phyloP scores from a whole-genome alignment of 2,113 vertebrate genomes.

The Uria aalge region DNA sequence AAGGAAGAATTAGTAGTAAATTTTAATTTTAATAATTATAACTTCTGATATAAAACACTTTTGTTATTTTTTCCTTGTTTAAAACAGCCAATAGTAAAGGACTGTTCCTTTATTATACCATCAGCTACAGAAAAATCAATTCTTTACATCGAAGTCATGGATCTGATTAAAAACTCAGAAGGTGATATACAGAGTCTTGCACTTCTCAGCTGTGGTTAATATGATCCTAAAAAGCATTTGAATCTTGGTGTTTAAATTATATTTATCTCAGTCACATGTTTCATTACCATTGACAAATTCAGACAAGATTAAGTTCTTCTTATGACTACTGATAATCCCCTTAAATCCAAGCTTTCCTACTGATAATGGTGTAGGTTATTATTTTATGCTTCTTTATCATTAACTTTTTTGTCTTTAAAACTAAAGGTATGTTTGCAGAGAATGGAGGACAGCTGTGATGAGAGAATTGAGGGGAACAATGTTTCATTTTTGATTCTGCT shows the following conservation, averaged over 20 bases:
- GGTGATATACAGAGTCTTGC: not conserved
- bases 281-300: not conserved
- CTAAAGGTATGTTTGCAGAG: not conserved
- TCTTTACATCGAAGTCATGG: not conserved
- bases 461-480: not conserved
- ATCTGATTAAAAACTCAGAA: not conserved
- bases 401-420: not conserved
- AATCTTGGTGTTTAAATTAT: not conserved
- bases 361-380: not conserved
- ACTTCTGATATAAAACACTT: not conserved
- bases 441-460: not conserved
- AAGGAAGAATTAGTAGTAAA: not conserved
- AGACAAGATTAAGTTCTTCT: not conserved
- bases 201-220: not conserved
- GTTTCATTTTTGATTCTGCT: not conserved
- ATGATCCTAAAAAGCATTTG: not conserved
- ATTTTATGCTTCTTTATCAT: not conserved
- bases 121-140: not conserved
- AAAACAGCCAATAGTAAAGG: not conserved
- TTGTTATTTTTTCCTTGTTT: not conserved
- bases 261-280: not conserved
- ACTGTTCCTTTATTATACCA: not conserved
- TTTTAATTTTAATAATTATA: not conserved
- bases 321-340: not conserved
- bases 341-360: not conserved